These are phyloP conservation scores for Sebastolobus altivelis DNA, from an alignment of 2,797 vertebrate genomes.

Conservation along the genomic window DNA sequence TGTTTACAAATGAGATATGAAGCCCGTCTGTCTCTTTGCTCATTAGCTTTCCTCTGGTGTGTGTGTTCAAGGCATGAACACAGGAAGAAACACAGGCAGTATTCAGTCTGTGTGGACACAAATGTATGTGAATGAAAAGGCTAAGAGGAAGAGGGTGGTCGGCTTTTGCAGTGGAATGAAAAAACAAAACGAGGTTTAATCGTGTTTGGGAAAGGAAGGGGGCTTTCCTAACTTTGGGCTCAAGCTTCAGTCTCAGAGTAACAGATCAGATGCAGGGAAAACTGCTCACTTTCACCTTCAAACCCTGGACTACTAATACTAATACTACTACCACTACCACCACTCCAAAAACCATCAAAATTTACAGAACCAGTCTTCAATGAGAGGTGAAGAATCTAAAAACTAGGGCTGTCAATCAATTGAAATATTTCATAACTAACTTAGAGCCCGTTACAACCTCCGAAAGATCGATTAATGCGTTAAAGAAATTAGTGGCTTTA, in stretches of 20 bases:
- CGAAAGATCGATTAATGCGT: too few relatives aligned
- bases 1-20: slow-evolving; percentile 27
- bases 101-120: slow-evolving; percentile 11
- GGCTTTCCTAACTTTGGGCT: slow-evolving; percentile 18
- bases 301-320: not conserved
- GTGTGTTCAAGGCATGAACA: slow-evolving; percentile 11
- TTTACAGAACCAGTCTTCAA: not conserved
- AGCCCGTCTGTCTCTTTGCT: not conserved
- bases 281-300: not conserved
- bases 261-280: slow-evolving; percentile 12
- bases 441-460: too few relatives aligned
- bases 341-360: not conserved
- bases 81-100: slow-evolving; percentile 19
- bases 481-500: too few relatives aligned
- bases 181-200: slow-evolving; percentile 21
- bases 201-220: not conserved
- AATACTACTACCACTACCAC: not conserved
- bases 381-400: not conserved
- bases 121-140: not conserved
- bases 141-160: slow-evolving; percentile 20
- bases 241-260: not conserved
- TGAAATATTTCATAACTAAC: too few relatives aligned
- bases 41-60: slow-evolving; percentile 28
- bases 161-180: slow-evolving; percentile 13
- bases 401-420: not conserved